These are phyloP conservation scores for Eolophus roseicapilla DNA, from an alignment of 2,113 vertebrate genomes.

Conservation along the genomic window DNA sequence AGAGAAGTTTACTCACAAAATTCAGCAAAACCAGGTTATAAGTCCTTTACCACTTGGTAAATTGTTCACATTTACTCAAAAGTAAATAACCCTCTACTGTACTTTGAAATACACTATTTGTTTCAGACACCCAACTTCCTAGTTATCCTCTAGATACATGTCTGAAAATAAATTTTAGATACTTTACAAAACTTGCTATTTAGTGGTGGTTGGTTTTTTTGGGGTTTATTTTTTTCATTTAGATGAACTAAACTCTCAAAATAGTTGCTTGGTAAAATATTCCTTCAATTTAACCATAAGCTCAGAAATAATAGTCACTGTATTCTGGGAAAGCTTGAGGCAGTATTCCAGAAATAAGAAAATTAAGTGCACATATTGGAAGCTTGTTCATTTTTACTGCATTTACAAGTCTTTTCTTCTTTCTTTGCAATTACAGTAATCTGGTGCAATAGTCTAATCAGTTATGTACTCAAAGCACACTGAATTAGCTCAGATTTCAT, in stretches of 20 bases:
- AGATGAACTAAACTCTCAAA: not conserved
- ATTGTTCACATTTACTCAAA: not conserved
- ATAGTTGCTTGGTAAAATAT: not conserved
- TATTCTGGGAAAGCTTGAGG: not conserved
- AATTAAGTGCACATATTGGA: not conserved
- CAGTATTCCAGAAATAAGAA: constrained; percentile 10
- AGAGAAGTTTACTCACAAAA: not conserved
- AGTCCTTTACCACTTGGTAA: not conserved
- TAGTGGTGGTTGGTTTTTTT: not conserved
- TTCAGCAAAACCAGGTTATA: not conserved
- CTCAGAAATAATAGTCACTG: not conserved
- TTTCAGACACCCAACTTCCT: not conserved
- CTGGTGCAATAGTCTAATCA: not conserved
- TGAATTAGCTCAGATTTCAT: not conserved
- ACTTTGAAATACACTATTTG: not conserved
- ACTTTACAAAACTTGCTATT: not conserved
- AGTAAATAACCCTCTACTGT: not conserved
- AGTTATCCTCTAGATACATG: not conserved
- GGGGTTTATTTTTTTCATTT: not conserved
- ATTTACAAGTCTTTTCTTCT: not conserved
- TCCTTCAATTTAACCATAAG: not conserved
- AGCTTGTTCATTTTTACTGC: not conserved
- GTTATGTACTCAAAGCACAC: not conserved
- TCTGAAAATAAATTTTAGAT: not conserved
- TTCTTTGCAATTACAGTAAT: not conserved